Conservation (phyloP, 2,797 vertebrate species). For the Glyptemys insculpta region DNA sequence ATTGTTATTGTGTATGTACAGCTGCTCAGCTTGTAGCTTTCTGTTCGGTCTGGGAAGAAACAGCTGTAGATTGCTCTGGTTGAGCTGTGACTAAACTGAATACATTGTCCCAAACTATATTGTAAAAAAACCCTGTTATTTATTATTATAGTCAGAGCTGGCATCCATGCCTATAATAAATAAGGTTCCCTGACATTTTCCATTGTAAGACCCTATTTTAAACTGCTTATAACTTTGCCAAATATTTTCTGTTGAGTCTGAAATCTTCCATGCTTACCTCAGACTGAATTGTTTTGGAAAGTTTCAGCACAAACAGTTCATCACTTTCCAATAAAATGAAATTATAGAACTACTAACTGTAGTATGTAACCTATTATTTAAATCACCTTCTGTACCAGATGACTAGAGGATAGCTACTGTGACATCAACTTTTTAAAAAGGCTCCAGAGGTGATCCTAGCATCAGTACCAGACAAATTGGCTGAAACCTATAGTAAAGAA, state of each 20-base stretch:
- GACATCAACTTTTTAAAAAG: neutral
- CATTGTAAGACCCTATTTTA: neutral
- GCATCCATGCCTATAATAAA: neutral
- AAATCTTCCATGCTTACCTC: neutral
- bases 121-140: neutral
- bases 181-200: neutral
- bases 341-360: neutral
- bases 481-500: neutral
- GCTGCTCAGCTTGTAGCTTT: neutral
- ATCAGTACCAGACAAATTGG: neutral
- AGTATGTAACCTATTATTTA: neutral
- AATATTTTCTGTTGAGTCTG: neutral
- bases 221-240: neutral
- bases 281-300: neutral
- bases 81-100: neutral
- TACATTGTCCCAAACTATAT: neutral
- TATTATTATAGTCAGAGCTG: neutral
- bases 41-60: neutral
- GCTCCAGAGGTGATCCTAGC: neutral
- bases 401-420: neutral
- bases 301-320: neutral
- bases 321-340: neutral
- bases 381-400: neutral
- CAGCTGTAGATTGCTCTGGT: neutral
- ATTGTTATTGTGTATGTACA: neutral